Evolutionary conservation across 2,113 vertebrate genomes (phyloP).

Genomic region (Ifrita kowaldi): DNA sequence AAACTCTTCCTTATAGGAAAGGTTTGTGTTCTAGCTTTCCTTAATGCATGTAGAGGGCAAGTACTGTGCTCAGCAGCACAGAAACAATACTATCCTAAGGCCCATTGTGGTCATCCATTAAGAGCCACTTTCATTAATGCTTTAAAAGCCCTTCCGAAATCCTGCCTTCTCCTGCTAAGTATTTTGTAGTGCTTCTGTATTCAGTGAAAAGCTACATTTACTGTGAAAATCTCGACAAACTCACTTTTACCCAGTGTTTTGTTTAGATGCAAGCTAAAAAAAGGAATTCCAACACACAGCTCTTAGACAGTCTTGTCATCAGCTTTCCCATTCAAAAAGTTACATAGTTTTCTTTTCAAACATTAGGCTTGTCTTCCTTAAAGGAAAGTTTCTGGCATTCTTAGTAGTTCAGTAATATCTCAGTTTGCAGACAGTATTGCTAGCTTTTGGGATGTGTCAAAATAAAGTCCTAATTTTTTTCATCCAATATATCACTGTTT

Average conservation of each 20-base stretch:
- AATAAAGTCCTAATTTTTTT: not conserved
- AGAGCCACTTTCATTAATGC: not conserved
- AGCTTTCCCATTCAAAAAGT: not conserved
- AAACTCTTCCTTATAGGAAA: not conserved
- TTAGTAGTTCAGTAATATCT: not conserved
- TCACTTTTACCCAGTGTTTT: not conserved
- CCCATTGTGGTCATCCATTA: not conserved
- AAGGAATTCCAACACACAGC: not conserved
- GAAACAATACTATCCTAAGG: conserved; percentile 5
- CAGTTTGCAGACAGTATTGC: not conserved
- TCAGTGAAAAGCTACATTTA: not conserved
- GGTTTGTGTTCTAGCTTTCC: not conserved
- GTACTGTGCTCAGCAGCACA: not conserved
- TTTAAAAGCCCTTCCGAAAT: not conserved
- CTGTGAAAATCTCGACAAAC: not conserved
- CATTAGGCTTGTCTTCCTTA: not conserved
- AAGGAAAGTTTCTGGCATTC: not conserved
- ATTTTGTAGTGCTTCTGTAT: not conserved
- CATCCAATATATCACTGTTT: not conserved
- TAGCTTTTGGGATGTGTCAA: not conserved
- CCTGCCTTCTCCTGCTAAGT: not conserved
- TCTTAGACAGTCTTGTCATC: not conserved
- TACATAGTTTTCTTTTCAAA: not conserved
- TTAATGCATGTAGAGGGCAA: not conserved
- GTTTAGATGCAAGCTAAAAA: not conserved